phyloP scores from a whole-genome alignment of 2,888 invertebrate genomes.

The Scotopteryx bipunctaria region DNA sequence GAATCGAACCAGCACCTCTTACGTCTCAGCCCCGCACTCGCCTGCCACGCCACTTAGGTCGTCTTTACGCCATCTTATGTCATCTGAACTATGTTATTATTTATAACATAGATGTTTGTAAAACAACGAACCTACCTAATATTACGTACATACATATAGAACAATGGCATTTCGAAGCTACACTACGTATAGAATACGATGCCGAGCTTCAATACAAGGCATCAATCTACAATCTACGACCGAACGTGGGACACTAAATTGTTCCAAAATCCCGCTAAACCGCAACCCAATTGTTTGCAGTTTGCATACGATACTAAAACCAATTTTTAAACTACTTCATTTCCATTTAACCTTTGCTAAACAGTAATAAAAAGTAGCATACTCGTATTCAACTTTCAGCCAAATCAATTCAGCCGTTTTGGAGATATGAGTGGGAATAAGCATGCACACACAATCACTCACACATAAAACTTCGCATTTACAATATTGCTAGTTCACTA shows the following conservation, averaged over 20 bases:
- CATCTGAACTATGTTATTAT: too few species aligned
- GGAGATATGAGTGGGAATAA: too few species aligned
- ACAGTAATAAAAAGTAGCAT: conserved; percentile 3
- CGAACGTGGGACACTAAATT: conserved; percentile 42
- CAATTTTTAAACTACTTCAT: background rate
- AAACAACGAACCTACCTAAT: background rate
- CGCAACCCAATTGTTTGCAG: conserved; percentile 16
- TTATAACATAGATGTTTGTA: conserved; percentile 1
- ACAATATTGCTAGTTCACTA: too few species aligned
- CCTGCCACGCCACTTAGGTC: too few species aligned
- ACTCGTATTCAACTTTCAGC: too few species aligned
- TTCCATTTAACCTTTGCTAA: background rate
- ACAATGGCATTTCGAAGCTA: conserved; percentile 25
- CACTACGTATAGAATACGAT: conserved; percentile 37
- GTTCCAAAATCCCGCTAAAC: conserved; percentile 31
- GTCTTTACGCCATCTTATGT: too few species aligned
- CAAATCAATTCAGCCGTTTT: too few species aligned
- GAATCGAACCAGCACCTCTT: too few species aligned
- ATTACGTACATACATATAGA: background rate
- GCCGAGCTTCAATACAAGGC: conserved; percentile 35
- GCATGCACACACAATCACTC: too few species aligned
- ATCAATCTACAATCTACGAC: conserved; percentile 48
- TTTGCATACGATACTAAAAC: conserved; percentile 4
- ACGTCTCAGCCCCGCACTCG: too few species aligned
- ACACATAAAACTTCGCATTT: too few species aligned